Evolutionary conservation across 1,140 invertebrate genomes (phyloP), one percentile per base, ranked within the genome.

Genomic region (Drosophila pallidifrons): DNA sequence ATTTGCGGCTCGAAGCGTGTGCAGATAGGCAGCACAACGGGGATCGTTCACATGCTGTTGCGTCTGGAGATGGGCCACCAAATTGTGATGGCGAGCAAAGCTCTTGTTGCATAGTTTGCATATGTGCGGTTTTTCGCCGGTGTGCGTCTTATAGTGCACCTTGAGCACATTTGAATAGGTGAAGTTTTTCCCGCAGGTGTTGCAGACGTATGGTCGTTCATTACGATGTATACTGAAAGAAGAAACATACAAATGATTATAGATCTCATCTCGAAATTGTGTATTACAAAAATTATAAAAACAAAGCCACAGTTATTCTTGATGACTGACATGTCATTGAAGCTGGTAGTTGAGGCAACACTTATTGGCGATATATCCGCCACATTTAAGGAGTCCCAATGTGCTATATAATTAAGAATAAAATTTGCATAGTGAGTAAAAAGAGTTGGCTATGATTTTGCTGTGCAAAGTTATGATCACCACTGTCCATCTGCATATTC

Each of bases 121-220:
- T 70, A 45, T 64, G 28, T 87, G 85, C 1, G 88, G 92, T 20
- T 92, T 92, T 49, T 92, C 91, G 3, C 91, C 91, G 0, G 92
- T 92, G 60, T 92, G 92, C 4, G 88, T 92, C 60, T 91, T 81
- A 11, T 94, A 93, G 71, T 96, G 95, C 16, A 94, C 92, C 15
- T 94, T 94, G 3, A 95, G 90, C 64, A 95, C 94, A 75, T 94
- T 94, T 47, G 95, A 94, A n/a, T 95, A 94, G 30, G 95, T 96
- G 83, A 96, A 97, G 0, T 95, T 94, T 87, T 96, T 96, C 0
- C 94, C 94, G 82, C 96, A 96, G 0, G 94, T 94, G 0, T 93
- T 94, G 68, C 96, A 96, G 35, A 94, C 94, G 76, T 96, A 96
- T 0, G 96, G 96, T 7, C 95, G 92, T 77, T 96, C 96, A 1